A percentile compares a stretch with the other conserved stretches of the same genome.
Conservation (phyloP, 2,113 vertebrate genomes). For the Capreolus pygargus region DNA sequence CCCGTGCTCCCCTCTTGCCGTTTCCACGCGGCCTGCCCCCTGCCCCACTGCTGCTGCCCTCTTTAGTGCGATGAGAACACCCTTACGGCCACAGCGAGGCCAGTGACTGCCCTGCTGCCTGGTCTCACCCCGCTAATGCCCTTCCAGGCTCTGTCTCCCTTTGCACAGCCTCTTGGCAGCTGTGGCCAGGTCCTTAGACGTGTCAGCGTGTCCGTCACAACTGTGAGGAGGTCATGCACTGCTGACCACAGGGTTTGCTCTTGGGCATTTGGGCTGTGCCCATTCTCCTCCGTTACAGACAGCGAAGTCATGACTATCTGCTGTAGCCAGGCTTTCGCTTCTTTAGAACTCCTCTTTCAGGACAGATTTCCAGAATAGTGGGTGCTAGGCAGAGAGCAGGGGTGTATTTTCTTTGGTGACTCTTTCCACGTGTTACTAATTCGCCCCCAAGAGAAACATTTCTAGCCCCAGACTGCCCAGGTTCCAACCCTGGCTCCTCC, state of each 20-base stretch:
- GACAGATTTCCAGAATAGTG: neutral
- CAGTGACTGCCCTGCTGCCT: neutral
- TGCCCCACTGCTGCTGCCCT: rapidly evolving
- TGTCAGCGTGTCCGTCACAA: rapidly evolving
- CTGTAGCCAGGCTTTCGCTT: neutral
- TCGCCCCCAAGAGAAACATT: neutral
- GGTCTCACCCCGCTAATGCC: neutral
- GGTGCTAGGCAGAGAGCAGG: neutral
- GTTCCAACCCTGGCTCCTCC: neutral
- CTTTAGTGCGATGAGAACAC: rapidly evolving
- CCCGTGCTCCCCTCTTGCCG: neutral
- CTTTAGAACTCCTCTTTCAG: neutral
- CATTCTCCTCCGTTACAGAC: rapidly evolving
- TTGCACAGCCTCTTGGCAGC: rapidly evolving
- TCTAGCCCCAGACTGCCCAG: neutral
- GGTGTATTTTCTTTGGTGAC: neutral
- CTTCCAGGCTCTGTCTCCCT: rapidly evolving
- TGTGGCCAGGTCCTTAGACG: neutral
- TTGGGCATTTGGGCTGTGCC: too few relatives aligned
- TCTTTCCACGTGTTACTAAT: neutral
- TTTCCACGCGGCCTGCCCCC: rapidly evolving
- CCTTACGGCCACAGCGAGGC: neutral
- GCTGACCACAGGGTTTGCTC: neutral
- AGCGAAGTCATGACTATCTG: rapidly evolving
- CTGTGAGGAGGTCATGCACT: too few relatives aligned